These are phyloP conservation scores for Microcebus murinus DNA, from an alignment of 2,113 vertebrate genomes.

Conservation along the genomic window DNA sequence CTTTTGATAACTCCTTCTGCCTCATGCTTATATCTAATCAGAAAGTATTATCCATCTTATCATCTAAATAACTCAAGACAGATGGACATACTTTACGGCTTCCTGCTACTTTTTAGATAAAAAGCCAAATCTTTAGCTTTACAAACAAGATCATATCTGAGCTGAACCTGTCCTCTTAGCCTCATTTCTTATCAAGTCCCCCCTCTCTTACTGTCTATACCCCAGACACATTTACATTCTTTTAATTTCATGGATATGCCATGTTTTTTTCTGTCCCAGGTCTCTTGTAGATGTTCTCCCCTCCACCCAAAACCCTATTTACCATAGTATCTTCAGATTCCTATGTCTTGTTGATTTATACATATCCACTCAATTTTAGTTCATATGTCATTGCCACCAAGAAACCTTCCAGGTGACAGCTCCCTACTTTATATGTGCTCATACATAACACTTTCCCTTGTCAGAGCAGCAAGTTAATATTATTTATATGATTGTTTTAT, in stretches of 20 bases:
- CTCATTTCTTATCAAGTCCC: neutral
- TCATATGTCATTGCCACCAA: neutral
- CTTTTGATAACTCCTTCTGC: neutral
- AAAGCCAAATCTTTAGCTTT: slow-evolving; percentile 18
- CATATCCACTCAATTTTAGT: neutral
- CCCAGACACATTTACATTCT: neutral
- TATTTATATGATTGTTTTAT: neutral
- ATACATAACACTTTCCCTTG: neutral
- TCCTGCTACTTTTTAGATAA: neutral
- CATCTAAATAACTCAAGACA: neutral
- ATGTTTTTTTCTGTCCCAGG: neutral
- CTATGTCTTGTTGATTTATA: neutral
- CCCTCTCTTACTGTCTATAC: neutral
- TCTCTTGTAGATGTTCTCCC: neutral
- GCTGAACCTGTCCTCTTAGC: neutral
- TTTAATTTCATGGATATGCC: neutral
- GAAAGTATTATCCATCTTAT: neutral
- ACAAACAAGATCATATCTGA: neutral
- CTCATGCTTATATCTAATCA: neutral
- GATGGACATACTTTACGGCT: neutral
- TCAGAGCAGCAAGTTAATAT: slow-evolving; percentile 4
- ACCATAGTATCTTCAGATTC: neutral
- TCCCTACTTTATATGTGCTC: neutral
- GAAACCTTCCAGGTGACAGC: neutral
- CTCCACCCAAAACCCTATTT: neutral